phyloP scores from a whole-genome alignment of 1,140 invertebrate genomes.

The Drosophila funebris region DNA sequence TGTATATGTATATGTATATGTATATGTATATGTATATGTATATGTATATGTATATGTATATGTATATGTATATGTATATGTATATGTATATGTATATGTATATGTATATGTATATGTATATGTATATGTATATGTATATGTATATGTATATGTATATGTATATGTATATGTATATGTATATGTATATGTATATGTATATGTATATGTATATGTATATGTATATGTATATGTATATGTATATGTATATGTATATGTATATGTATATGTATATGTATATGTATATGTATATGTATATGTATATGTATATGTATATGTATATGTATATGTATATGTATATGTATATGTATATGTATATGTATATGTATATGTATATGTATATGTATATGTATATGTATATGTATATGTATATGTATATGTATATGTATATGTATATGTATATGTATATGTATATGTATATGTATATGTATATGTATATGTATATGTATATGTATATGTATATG shows the following conservation, averaged over 20 bases:
- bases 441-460: not conserved
- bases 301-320: not conserved
- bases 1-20: not conserved
- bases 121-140: not conserved
- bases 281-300: not conserved
- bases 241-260: not conserved
- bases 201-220: not conserved
- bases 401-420: not conserved
- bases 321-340: not conserved
- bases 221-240: not conserved
- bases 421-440: not conserved
- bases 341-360: not conserved
- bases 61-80: not conserved
- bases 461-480: not conserved
- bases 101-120: not conserved
- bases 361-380: not conserved
- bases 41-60: not conserved
- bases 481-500: not conserved
- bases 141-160: not conserved
- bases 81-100: not conserved
- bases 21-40: not conserved
- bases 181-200: not conserved
- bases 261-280: not conserved
- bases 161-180: not conserved
- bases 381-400: not conserved